These are phyloP conservation scores for Tupaia tana DNA, from an alignment of 2,113 vertebrate genomes.

Conservation along the genomic window DNA sequence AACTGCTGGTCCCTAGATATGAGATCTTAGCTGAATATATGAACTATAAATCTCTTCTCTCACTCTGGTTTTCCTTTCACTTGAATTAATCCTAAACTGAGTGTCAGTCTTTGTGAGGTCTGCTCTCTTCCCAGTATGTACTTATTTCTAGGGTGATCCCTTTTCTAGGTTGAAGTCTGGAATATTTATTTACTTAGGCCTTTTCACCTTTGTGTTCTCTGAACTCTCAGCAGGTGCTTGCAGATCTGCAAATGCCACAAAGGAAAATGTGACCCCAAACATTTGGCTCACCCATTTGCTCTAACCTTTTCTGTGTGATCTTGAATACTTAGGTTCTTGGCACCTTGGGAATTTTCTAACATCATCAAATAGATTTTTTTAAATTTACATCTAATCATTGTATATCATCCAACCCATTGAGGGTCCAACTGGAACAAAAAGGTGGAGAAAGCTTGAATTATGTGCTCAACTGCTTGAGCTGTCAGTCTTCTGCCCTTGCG, in stretches of 20 bases:
- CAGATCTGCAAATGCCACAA: not conserved
- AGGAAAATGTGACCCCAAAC: not conserved
- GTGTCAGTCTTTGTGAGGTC: not conserved
- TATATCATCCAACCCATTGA: not conserved
- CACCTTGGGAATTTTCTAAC: not conserved
- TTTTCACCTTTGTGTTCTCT: not conserved
- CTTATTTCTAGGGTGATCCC: not conserved
- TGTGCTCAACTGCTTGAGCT: not conserved
- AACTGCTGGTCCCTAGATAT: too few species aligned
- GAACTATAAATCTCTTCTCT: not conserved
- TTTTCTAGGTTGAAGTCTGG: not conserved
- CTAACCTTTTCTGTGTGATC: not conserved
- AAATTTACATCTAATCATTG: too few species aligned
- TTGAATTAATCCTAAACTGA: not conserved
- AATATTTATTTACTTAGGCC: not conserved
- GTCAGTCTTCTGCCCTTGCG: not conserved
- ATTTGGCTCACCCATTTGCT: not conserved
- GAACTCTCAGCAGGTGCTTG: slow-evolving; percentile 6
- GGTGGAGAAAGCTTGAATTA: not conserved
- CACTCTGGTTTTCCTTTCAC: not conserved
- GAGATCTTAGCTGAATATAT: not conserved
- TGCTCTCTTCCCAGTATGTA: not conserved
- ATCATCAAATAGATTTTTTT: not conserved
- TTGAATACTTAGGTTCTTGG: not conserved
- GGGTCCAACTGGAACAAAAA: not conserved